phyloP scores from a whole-genome alignment of 2,113 vertebrate genomes.

The Lathamus discolor region DNA sequence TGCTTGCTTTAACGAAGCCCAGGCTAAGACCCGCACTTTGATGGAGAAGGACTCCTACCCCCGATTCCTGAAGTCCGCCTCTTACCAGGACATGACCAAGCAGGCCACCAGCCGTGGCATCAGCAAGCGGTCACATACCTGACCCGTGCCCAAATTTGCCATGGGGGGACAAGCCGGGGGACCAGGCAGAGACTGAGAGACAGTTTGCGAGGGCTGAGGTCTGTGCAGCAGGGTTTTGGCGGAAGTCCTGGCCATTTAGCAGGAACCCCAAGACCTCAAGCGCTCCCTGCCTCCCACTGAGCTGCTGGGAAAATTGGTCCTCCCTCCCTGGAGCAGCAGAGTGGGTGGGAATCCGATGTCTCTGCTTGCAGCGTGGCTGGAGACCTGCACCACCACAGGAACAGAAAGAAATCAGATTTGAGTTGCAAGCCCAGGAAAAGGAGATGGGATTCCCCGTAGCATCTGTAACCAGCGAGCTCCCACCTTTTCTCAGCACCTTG shows the following conservation, averaged over 20 bases:
- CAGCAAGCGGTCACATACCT: slow-evolving; percentile 69
- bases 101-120: slow-evolving; percentile 48
- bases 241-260: not conserved
- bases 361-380: not conserved
- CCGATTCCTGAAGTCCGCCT: slow-evolving; percentile 76
- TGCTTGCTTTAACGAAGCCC: slow-evolving; percentile 74
- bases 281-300: not conserved
- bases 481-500: not conserved
- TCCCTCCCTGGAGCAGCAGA: not conserved
- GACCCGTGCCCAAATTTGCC: not conserved
- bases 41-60: slow-evolving; percentile 86
- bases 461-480: not conserved
- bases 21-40: slow-evolving; percentile 76
- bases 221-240: fast-evolving
- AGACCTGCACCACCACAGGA: not conserved
- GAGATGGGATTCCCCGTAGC: not conserved
- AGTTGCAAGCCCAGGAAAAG: not conserved
- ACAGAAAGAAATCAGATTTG: fast-evolving
- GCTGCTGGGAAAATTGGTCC: not conserved
- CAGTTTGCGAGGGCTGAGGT: fast-evolving
- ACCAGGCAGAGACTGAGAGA: not conserved
- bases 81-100: slow-evolving; percentile 75
- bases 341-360: not conserved
- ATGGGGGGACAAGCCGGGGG: not conserved
- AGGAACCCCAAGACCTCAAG: not conserved